phyloP scores from a whole-genome alignment of 1,140 invertebrate species.

The Vollenhovia emeryi region DNA sequence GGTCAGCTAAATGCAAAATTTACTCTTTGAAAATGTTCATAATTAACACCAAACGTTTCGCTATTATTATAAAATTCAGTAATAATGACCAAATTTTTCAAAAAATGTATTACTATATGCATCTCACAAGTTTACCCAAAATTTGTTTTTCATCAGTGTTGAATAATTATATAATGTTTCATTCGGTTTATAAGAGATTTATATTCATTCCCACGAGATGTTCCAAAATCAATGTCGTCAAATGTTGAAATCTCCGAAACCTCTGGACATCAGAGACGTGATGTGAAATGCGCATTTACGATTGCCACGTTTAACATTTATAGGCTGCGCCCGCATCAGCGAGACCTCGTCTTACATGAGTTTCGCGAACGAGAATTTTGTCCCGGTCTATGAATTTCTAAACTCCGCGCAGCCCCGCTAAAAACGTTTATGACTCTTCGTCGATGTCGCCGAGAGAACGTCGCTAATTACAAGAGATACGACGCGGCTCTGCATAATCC shows the following conservation, averaged over 20 bases:
- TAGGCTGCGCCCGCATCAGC: neutral
- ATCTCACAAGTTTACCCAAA: too few relatives aligned
- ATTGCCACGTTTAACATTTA: neutral
- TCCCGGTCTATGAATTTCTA: conserved; percentile 9
- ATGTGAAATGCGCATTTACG: neutral
- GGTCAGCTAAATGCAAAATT: too few relatives aligned
- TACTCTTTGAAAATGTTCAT: too few relatives aligned
- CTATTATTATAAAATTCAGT: too few relatives aligned
- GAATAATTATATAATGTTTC: too few relatives aligned
- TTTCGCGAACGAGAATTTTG: neutral
- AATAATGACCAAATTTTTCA: too few relatives aligned
- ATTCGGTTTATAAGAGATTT: too few relatives aligned
- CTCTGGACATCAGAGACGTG: neutral
- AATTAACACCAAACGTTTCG: too few relatives aligned
- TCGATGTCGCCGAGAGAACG: neutral
- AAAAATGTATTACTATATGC: too few relatives aligned
- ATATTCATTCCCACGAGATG: neutral
- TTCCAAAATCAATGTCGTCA: neutral
- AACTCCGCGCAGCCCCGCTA: neutral
- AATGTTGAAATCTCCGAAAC: neutral
- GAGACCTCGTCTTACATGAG: neutral
- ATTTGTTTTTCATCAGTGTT: too few relatives aligned
- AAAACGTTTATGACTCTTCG: conserved; percentile 22
- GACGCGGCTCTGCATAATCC: conserved; percentile 15
- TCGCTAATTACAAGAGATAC: conserved; percentile 29